Conservation (phyloP, 2,888 invertebrate genomes). For the Eumacrocentrus americanus region DNA sequence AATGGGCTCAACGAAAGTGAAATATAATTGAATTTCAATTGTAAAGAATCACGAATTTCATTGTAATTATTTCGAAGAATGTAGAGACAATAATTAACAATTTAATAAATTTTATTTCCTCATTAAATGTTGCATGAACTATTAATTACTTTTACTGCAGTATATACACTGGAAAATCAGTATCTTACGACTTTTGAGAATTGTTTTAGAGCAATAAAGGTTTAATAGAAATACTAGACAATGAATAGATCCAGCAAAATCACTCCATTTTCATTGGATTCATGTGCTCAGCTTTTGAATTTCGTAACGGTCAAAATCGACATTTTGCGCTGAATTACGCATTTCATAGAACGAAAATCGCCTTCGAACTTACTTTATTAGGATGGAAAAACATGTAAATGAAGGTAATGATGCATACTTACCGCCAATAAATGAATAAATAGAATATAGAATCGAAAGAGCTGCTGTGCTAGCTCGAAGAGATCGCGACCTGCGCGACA, state of each 20-base stretch:
- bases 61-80: not conserved
- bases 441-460: not conserved
- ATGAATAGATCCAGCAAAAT: not conserved
- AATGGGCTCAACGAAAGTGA: no score
- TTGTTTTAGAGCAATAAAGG: no score
- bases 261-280: not conserved
- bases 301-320: slow-evolving; percentile 3
- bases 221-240: not conserved
- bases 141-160: not conserved
- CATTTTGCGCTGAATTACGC: not conserved
- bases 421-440: slow-evolving; percentile 1
- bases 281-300: not conserved
- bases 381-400: not conserved
- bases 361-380: not conserved
- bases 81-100: no score
- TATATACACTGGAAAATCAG: no score
- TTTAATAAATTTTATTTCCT: no score
- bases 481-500: not conserved
- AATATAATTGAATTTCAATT: no score
- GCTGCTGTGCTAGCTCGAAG: no score
- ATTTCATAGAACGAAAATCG: not conserved
- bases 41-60: no score
- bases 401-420: not conserved
- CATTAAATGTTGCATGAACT: not conserved
- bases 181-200: no score